phyloP scores from a whole-genome alignment of 1,140 invertebrate species.

The Penaeus vannamei region DNA sequence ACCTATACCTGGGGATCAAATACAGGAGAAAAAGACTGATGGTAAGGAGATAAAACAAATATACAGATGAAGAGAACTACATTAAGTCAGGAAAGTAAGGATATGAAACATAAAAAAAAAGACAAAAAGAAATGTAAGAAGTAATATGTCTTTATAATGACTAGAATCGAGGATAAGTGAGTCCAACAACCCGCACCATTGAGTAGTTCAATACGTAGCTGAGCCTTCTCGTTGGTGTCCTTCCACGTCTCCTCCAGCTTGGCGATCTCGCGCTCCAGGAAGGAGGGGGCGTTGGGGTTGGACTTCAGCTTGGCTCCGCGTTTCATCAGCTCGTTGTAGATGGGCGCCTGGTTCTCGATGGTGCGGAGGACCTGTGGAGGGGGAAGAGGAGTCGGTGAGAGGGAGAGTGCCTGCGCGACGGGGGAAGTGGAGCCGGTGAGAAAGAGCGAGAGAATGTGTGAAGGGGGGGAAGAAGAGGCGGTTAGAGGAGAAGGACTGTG shows the following conservation, averaged over 20 bases:
- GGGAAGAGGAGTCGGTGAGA: not conserved
- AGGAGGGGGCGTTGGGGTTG: conserved; percentile 68
- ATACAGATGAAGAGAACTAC: too few relatives aligned
- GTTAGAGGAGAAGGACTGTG: not conserved
- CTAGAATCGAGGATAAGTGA: not conserved
- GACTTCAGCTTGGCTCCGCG: conserved; percentile 65
- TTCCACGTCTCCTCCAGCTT: conserved; percentile 68
- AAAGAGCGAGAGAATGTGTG: not conserved
- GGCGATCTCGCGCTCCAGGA: conserved; percentile 68
- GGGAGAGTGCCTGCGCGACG: too few relatives aligned
- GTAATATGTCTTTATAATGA: too few relatives aligned
- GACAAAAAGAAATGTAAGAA: too few relatives aligned
- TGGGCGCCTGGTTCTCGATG: conserved; percentile 68
- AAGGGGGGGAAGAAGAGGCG: not conserved
- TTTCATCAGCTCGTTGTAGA: conserved; percentile 68
- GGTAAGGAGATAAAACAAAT: too few relatives aligned
- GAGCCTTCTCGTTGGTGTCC: conserved; percentile 68
- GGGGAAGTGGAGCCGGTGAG: not conserved
- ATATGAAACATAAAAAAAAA: too few relatives aligned
- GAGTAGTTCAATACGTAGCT: conserved; percentile 56
- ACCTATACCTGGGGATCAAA: too few relatives aligned
- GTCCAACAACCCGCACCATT: conserved; percentile 49
- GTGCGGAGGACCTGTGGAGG: conserved; percentile 61
- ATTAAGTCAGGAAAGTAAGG: too few relatives aligned
- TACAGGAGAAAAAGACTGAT: too few relatives aligned